Percentiles rank a stretch among this genome's conserved stretches.
Conservation (phyloP, 2,797 vertebrate genomes). For the Delichon dasypus region DNA sequence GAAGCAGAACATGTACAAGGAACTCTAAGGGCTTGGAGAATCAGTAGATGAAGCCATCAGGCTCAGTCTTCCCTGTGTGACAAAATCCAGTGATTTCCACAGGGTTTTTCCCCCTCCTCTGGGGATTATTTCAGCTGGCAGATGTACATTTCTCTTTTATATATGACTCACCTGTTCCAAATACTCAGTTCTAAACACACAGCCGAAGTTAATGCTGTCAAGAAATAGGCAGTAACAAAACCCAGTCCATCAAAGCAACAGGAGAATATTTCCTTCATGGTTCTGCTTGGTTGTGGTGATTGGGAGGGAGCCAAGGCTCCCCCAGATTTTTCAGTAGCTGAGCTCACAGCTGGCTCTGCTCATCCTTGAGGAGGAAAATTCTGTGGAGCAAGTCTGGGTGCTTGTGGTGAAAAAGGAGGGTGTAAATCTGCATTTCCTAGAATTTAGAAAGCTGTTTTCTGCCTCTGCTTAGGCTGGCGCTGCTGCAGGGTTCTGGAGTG, state of each 20-base stretch:
- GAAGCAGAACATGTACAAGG: background rate
- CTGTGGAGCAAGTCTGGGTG: background rate
- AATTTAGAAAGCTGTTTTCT: background rate
- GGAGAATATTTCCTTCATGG: background rate
- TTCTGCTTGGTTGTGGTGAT: background rate
- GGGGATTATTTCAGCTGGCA: background rate
- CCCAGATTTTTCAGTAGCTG: background rate
- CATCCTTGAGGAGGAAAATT: background rate
- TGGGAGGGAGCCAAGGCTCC: background rate
- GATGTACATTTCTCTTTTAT: background rate
- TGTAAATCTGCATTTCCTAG: background rate
- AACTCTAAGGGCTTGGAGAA: background rate
- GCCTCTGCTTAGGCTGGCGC: rapidly evolving
- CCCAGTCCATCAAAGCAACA: rapidly evolving
- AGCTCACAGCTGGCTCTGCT: background rate
- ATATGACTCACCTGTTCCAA: background rate
- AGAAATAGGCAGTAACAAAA: background rate
- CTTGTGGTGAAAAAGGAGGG: background rate
- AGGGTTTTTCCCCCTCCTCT: background rate
- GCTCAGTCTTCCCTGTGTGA: background rate
- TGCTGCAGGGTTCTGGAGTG: background rate
- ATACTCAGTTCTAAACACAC: background rate
- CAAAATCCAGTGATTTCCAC: background rate
- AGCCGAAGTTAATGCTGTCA: background rate
- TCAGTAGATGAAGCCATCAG: background rate